These are phyloP conservation scores for Acanthopagrus latus DNA, from an alignment of 2,797 vertebrate genomes.

Conservation along the genomic window DNA sequence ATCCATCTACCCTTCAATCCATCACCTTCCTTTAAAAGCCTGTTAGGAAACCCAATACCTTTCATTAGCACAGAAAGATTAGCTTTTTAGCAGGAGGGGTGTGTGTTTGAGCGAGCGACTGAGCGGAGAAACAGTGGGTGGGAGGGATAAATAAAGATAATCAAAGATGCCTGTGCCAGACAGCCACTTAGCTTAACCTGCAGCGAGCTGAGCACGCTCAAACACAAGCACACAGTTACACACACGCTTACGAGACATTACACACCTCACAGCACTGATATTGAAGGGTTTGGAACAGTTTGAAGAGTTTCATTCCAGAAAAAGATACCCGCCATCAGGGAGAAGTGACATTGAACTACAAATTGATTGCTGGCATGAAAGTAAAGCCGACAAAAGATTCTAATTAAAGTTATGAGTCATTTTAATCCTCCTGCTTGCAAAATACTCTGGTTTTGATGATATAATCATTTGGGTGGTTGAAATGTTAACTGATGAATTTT, in stretches of 20 bases:
- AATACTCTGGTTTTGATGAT: conserved; percentile 58
- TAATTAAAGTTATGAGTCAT: conserved; percentile 60
- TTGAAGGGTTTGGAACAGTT: conserved; percentile 24
- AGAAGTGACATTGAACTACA: conserved; percentile 29
- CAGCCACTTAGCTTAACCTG: conserved; percentile 74
- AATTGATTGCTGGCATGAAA: conserved; percentile 50
- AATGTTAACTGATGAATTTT: conserved; percentile 53
- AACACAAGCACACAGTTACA: conserved; percentile 48
- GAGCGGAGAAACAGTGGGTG: conserved; percentile 43
- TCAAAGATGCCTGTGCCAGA: conserved; percentile 73
- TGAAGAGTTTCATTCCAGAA: conserved; percentile 47
- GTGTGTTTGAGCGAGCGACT: conserved; percentile 18
- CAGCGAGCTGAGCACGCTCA: conserved; percentile 39
- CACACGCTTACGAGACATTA: conserved; percentile 45
- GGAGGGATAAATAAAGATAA: conserved; percentile 77
- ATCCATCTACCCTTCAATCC: conserved; percentile 76
- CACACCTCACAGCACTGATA: conserved; percentile 40
- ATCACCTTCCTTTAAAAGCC: conserved; percentile 84
- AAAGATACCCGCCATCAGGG: conserved; percentile 16
- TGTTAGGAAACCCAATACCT: conserved; percentile 84
- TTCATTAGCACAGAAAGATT: conserved; percentile 85
- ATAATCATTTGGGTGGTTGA: conserved; percentile 43
- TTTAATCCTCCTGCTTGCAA: conserved; percentile 52
- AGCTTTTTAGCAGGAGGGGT: conserved; percentile 75
- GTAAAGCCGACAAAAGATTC: conserved; percentile 45